Percentiles rank a stretch among this genome's conserved stretches.
Evolutionary conservation across 2,797 vertebrate genomes (phyloP).

Genomic region (Bradypodion pumilum): DNA sequence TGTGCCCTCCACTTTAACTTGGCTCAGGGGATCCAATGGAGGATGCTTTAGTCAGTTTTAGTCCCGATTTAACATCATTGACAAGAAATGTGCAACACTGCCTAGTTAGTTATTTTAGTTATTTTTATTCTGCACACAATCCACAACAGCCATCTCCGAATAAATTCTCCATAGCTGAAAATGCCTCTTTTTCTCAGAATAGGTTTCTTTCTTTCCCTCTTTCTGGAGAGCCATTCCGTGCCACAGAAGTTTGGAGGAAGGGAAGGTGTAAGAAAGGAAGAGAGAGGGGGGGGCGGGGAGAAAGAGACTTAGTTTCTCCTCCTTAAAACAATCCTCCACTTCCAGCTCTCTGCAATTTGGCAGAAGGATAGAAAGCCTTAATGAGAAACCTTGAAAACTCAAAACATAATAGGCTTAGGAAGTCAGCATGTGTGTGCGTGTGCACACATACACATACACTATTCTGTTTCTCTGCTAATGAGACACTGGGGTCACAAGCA

Average conservation of each 20-base stretch:
- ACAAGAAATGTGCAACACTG: too few species aligned
- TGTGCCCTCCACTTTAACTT: too few species aligned
- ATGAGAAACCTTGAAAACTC: slow-evolving; percentile 72
- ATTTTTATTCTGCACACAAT: not conserved
- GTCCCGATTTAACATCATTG: too few species aligned
- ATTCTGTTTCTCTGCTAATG: slow-evolving; percentile 75
- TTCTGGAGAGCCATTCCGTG: slow-evolving; percentile 67
- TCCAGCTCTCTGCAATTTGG: slow-evolving; percentile 47
- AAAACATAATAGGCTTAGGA: slow-evolving; percentile 72
- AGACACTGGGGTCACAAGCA: slow-evolving; percentile 72
- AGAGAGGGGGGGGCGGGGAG: too few species aligned
- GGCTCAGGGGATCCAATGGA: too few species aligned
- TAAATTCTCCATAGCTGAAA: not conserved
- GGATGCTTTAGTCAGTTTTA: too few species aligned
- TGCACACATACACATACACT: slow-evolving; percentile 41
- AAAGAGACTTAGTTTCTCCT: slow-evolving; percentile 36
- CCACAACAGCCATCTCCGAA: not conserved
- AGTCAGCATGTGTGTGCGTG: slow-evolving; percentile 60
- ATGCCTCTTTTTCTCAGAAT: slow-evolving; percentile 41
- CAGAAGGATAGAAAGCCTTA: slow-evolving; percentile 63
- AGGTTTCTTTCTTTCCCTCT: not conserved
- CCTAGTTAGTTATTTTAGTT: too few species aligned
- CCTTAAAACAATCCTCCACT: slow-evolving; percentile 57
- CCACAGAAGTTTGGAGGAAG: slow-evolving; percentile 48
- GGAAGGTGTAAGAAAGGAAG: not conserved